Evolutionary conservation across 2,797 vertebrate genomes (phyloP).

Genomic region (Pelochelys cantorii): DNA sequence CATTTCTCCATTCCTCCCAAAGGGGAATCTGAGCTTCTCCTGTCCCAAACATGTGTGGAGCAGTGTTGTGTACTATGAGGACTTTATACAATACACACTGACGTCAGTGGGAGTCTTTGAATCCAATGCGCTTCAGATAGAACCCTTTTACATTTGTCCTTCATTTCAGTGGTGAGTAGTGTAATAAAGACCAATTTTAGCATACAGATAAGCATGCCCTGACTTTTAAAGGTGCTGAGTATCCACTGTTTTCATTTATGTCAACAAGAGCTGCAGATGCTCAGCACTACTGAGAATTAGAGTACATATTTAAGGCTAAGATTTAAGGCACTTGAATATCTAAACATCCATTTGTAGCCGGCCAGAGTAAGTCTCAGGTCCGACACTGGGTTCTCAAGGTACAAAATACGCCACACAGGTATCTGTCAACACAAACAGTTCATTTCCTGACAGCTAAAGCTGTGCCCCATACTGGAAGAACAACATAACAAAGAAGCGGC

Average conservation of each 20-base stretch:
- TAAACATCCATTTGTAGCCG: not conserved
- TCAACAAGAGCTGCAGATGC: not conserved
- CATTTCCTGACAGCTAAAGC: too few relatives aligned
- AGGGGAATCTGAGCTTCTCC: not conserved
- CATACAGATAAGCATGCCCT: accelerated
- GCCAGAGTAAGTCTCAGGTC: too few relatives aligned
- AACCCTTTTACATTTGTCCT: too few relatives aligned
- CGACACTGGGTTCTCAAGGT: too few relatives aligned
- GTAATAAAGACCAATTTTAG: accelerated
- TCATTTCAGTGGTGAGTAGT: too few relatives aligned
- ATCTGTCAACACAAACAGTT: too few relatives aligned
- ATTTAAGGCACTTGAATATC: not conserved
- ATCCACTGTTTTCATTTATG: not conserved
- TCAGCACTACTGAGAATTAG: not conserved
- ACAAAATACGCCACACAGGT: too few relatives aligned
- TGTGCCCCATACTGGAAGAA: too few relatives aligned
- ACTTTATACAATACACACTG: not conserved
- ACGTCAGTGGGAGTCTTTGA: not conserved
- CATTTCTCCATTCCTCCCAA: not conserved
- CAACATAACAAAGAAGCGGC: too few relatives aligned
- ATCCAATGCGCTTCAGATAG: not conserved
- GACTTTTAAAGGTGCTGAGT: not conserved
- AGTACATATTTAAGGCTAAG: not conserved
- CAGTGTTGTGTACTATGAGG: not conserved
- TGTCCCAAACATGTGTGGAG: not conserved